Conservation (phyloP, 2,888 invertebrate species). For the Kuschelorhynchus macadamiae region DNA sequence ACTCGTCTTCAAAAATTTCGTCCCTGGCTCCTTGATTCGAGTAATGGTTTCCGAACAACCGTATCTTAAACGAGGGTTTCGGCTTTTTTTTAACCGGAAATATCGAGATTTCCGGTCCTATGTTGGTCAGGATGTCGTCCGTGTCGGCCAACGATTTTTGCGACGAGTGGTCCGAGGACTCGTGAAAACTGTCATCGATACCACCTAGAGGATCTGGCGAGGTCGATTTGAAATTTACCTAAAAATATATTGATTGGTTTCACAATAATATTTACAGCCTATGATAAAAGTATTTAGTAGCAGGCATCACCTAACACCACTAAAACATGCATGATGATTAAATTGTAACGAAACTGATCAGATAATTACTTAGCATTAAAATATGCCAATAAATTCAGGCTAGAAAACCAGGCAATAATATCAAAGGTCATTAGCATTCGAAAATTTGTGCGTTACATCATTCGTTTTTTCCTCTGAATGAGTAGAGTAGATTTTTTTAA, state of each 20-base stretch:
- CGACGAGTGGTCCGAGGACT: neutral
- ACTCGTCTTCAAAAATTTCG: constrained; percentile 7
- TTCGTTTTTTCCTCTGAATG: too few species aligned
- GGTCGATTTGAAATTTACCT: constrained; percentile 7
- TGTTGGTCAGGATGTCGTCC: constrained; percentile 7
- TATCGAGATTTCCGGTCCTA: constrained; percentile 59
- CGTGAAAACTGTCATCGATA: neutral
- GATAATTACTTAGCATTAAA: too few species aligned
- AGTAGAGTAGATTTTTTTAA: too few species aligned
- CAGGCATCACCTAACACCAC: too few species aligned
- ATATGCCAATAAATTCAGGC: too few species aligned
- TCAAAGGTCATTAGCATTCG: too few species aligned
- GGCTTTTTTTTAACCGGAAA: constrained; percentile 56
- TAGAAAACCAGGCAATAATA: too few species aligned
- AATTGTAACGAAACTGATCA: too few species aligned
- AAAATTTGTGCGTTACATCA: too few species aligned
- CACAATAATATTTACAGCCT: too few species aligned
- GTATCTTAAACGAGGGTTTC: constrained; percentile 58
- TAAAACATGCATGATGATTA: too few species aligned
- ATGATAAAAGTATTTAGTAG: too few species aligned
- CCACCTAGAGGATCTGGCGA: neutral
- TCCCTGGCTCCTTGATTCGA: constrained; percentile 1
- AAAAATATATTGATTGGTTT: neutral
- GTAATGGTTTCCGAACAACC: constrained; percentile 36
- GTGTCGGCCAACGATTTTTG: neutral